phyloP scores from a whole-genome alignment of 2,113 vertebrate species.

The Xiphophorus hellerii region DNA sequence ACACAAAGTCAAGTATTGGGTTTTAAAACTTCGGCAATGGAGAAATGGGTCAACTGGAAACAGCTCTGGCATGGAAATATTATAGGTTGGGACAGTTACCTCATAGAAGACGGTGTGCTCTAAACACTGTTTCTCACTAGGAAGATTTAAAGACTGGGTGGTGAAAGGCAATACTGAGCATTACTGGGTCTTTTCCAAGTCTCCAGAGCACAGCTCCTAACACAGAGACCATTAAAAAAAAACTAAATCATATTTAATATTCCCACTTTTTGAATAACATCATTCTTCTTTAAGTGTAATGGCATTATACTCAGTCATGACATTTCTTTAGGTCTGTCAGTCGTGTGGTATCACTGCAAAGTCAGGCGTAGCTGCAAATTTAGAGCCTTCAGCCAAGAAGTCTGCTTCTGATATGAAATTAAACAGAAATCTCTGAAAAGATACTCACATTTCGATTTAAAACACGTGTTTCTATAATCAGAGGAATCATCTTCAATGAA shows the following conservation, averaged over 20 bases:
- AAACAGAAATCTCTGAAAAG: not conserved
- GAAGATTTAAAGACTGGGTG: conserved; percentile 34
- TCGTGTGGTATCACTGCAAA: conserved; percentile 22
- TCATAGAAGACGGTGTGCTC: conserved; percentile 69
- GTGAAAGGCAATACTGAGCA: conserved; percentile 31
- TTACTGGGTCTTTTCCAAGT: conserved; percentile 10
- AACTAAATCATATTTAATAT: not conserved
- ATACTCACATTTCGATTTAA: too few relatives aligned
- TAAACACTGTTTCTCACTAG: conserved; percentile 54
- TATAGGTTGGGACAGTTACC: conserved; percentile 67
- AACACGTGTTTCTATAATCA: too few relatives aligned
- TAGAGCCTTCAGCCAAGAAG: not conserved
- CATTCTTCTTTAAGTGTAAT: not conserved
- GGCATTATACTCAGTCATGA: not conserved
- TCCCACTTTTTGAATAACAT: conserved; percentile 7
- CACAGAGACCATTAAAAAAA: conserved; percentile 15
- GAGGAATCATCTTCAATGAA: too few relatives aligned
- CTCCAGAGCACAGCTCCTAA: conserved; percentile 8
- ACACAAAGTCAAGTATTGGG: conserved; percentile 54
- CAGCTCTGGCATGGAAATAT: conserved; percentile 65
- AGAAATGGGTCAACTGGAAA: conserved; percentile 80
- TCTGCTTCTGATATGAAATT: not conserved
- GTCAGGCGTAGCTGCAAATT: conserved; percentile 16
- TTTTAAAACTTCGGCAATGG: conserved; percentile 52
- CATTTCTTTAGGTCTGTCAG: conserved; percentile 20